Base-by-base conservation (phyloP, 2,797 vertebrate species). In the Synaphobranchus kaupii region DNA sequence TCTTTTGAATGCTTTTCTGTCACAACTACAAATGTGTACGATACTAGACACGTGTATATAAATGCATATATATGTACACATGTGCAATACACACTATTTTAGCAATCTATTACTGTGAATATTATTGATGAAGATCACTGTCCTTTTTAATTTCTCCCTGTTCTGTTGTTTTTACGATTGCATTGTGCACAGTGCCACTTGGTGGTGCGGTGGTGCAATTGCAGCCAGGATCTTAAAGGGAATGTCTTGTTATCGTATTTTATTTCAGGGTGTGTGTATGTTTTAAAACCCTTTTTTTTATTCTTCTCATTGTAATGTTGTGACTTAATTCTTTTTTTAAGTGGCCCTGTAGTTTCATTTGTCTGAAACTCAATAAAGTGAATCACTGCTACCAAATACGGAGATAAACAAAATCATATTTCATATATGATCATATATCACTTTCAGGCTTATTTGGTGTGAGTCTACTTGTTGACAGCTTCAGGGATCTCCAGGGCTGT, bases 71-170 rank as follows among this genome's bases (percentile, higher is more conserved):
- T 34, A 84, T 66, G 58, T 66, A 84, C 83, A 85, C 60, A 85
- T 68, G 84, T 85, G 84, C 84, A 71, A 85, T 85, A 66, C 84
- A 85, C 84, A 71, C 31, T 56, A 84, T 63, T 84, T 66, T 84
- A 84, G 58, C 83, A 85, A 85, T 85, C 84, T 85, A 85, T 85
- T 44, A 85, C 84, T 85, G 84, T 85, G 60, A 85, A 85, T 85
- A 85, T 48, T 71, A 85, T 85, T 66, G 60, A 85, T 85, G 47
- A 47, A 84, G 60, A 84, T 84, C 83, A 71, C 63, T 85, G 63
- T 85, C 44, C 84, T 47, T 85, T 44, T 44, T 85, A 28, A 28
- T 68, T 50, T 68, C 47, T 28, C 63, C 63, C 82, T 88, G 83
- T 68, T 85, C 78, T 71, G 44, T 68, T 60, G 22, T 84, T 84